These are phyloP conservation scores for Germaria angustata DNA, from an alignment of 2,888 invertebrate genomes.

Conservation along the genomic window DNA sequence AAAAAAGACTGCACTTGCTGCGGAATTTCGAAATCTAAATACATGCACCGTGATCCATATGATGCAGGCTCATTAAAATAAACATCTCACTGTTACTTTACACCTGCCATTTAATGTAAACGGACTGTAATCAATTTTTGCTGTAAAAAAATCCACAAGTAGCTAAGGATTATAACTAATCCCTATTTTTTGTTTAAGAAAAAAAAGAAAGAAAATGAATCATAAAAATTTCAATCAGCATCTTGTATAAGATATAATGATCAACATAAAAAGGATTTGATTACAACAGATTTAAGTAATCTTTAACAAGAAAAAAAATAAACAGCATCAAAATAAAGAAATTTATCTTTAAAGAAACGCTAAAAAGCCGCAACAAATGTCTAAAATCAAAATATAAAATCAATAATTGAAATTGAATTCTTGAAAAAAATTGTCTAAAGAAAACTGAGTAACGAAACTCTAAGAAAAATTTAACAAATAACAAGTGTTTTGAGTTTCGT, in stretches of 20 bases:
- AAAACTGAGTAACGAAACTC: not conserved
- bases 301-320: constrained; percentile 21
- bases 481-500: constrained; percentile 17
- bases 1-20: too few relatives aligned
- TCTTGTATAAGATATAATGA: not conserved
- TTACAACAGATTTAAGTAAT: not conserved
- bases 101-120: too few relatives aligned
- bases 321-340: not conserved
- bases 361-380: too few relatives aligned
- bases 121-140: constrained; percentile 22
- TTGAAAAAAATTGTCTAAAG: too few relatives aligned
- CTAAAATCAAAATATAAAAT: too few relatives aligned
- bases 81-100: too few relatives aligned
- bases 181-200: not conserved
- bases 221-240: constrained; percentile 33
- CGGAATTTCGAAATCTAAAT: too few relatives aligned
- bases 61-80: too few relatives aligned
- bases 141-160: constrained; percentile 30
- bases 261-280: constrained; percentile 28
- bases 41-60: too few relatives aligned
- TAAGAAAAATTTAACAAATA: not conserved
- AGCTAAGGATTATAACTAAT: constrained; percentile 47
- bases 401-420: too few relatives aligned
- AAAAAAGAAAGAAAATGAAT: not conserved
- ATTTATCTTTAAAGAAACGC: too few relatives aligned